Conservation (phyloP, 1,140 invertebrate genomes). For the Hycleus cichorii region DNA sequence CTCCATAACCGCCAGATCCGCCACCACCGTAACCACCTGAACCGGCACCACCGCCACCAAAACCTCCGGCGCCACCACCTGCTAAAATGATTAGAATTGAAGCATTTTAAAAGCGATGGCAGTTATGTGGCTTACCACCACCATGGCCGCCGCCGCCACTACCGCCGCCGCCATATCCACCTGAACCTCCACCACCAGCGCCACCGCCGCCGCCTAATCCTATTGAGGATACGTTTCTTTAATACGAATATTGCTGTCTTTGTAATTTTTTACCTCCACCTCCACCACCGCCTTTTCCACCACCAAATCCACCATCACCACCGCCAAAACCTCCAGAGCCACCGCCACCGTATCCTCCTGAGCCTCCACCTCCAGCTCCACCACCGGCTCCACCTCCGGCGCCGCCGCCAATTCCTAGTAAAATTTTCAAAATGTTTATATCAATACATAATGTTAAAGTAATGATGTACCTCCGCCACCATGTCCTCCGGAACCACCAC, state of each 20-base stretch:
- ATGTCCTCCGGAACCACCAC: not conserved
- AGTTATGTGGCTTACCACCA: not conserved
- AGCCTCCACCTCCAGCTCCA: not conserved
- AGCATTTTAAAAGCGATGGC: too few species aligned
- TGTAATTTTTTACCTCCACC: not conserved
- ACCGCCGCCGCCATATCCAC: not conserved
- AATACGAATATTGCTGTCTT: too few species aligned
- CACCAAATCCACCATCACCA: not conserved
- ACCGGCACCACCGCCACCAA: conserved; percentile 1
- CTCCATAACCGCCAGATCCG: too few species aligned
- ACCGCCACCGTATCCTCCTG: not conserved
- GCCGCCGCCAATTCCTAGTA: not conserved
- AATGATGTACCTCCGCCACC: not conserved
- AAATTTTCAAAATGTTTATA: not conserved
- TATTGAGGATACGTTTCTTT: too few species aligned
- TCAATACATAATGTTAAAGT: too few species aligned
- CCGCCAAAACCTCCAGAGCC: not conserved
- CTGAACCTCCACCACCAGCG: not conserved
- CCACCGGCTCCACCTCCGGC: too few species aligned
- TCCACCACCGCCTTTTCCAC: not conserved
- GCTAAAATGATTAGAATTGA: not conserved
- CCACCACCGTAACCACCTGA: not conserved
- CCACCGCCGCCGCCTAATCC: not conserved
- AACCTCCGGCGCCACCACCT: not conserved
- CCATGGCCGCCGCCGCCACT: not conserved